Evolutionary conservation across 2,113 vertebrate genomes (phyloP).

Genomic region (Turdus rufiventris): DNA sequence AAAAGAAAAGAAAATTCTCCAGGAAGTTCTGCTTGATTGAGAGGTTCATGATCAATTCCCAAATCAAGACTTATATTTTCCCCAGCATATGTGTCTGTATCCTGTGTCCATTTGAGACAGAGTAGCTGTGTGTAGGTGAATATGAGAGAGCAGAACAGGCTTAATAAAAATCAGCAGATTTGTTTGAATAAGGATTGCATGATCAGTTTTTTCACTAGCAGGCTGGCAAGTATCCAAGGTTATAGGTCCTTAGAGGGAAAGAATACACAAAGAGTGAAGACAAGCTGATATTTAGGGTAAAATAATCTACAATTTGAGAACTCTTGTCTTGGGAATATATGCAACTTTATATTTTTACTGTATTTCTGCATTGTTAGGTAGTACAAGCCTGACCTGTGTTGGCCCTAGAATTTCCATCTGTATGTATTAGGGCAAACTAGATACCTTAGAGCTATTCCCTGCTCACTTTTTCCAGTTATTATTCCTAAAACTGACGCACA

Average conservation of each 20-base stretch:
- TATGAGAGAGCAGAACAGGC: background rate
- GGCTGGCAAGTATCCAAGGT: background rate
- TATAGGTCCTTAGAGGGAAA: background rate
- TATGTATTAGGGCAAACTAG: background rate
- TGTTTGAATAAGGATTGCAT: conserved; percentile 1
- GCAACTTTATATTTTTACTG: background rate
- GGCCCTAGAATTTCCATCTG: background rate
- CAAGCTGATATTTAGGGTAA: background rate
- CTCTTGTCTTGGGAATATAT: background rate
- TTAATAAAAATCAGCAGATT: conserved; percentile 3
- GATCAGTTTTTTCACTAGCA: background rate
- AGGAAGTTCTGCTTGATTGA: background rate
- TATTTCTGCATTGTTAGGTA: background rate
- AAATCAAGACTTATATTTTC: background rate
- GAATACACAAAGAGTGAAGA: background rate
- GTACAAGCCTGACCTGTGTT: background rate
- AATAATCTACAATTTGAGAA: background rate
- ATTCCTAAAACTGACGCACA: background rate
- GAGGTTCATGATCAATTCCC: background rate
- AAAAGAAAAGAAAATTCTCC: background rate
- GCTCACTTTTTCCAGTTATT: background rate
- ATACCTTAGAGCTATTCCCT: background rate
- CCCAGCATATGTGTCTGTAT: background rate
- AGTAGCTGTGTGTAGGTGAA: background rate
- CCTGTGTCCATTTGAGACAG: background rate